Conservation (phyloP, 2,888 invertebrate genomes). For the Euclidia mi region DNA sequence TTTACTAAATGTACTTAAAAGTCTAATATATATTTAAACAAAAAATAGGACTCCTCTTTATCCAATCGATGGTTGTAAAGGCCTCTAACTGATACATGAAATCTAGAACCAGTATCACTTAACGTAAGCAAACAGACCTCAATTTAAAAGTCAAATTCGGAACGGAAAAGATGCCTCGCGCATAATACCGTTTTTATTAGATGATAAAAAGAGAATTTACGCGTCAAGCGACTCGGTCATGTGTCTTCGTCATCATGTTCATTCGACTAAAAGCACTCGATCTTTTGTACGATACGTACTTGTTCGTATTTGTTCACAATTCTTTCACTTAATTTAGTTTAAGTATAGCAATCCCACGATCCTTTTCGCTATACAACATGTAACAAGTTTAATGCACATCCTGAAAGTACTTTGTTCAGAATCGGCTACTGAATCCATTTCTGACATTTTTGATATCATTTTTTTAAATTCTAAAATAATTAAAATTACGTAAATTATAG, state of each 20-base stretch:
- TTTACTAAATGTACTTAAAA: too few species aligned
- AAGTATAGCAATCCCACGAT: slow-evolving; percentile 64
- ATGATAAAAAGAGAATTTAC: slow-evolving; percentile 31
- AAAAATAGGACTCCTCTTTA: background rate
- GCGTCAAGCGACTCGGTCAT: slow-evolving; percentile 37
- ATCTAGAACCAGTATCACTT: background rate
- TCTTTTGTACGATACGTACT: slow-evolving; percentile 64
- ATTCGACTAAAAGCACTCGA: slow-evolving; percentile 75
- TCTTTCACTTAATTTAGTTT: slow-evolving; percentile 71
- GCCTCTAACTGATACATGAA: background rate
- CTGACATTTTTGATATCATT: too few species aligned
- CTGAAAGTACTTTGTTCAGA: too few species aligned
- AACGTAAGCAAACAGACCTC: background rate
- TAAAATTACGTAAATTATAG: too few species aligned
- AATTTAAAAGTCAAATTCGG: slow-evolving; percentile 5
- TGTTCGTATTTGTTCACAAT: slow-evolving; percentile 64
- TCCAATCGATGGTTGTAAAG: background rate
- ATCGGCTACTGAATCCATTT: too few species aligned
- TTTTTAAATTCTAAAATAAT: too few species aligned
- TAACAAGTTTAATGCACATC: too few species aligned
- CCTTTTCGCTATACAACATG: slow-evolving; percentile 52
- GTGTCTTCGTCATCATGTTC: slow-evolving; percentile 62
- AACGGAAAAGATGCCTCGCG: background rate
- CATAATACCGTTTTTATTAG: slow-evolving; percentile 4
- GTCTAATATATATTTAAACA: too few species aligned